Conservation (phyloP, 2,797 vertebrate species). For the Phylloscopus collybita region DNA sequence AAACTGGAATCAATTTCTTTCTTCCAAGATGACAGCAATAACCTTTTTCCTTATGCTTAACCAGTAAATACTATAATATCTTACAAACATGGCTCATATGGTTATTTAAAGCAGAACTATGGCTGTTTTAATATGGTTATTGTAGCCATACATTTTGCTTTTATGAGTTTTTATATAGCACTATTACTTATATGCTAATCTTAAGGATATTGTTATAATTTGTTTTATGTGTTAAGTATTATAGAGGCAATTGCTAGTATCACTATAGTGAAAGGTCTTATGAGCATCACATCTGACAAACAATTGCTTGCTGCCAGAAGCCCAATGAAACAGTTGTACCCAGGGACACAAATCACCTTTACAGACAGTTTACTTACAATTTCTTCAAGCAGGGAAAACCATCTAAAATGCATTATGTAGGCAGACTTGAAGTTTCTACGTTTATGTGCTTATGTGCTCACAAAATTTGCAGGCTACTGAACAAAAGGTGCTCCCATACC, state of each 20-base stretch:
- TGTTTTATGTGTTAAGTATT: constrained; percentile 74
- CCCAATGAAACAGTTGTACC: not conserved
- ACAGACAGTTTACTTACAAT: constrained; percentile 15
- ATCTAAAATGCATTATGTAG: not conserved
- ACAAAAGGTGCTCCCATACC: not conserved
- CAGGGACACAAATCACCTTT: constrained; percentile 36
- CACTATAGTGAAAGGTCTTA: constrained; percentile 55
- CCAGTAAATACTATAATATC: constrained; percentile 63
- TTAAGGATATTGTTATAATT: constrained; percentile 77
- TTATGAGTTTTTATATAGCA: constrained; percentile 76
- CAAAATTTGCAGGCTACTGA: not conserved
- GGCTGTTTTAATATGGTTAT: constrained; percentile 72
- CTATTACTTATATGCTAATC: constrained; percentile 77
- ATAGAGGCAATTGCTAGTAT: constrained; percentile 39
- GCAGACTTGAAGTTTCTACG: not conserved
- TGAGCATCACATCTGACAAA: constrained; percentile 49
- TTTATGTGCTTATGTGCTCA: not conserved
- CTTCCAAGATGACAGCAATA: not conserved
- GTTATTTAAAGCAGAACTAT: constrained; percentile 75
- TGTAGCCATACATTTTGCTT: constrained; percentile 67
- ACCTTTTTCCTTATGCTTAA: constrained; percentile 35
- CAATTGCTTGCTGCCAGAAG: constrained; percentile 21
- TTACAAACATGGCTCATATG: constrained; percentile 33
- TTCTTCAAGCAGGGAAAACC: constrained; percentile 29
- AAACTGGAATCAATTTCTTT: not conserved